Conservation (phyloP, 2,888 invertebrate genomes). For the Pristionchus japonicus region DNA sequence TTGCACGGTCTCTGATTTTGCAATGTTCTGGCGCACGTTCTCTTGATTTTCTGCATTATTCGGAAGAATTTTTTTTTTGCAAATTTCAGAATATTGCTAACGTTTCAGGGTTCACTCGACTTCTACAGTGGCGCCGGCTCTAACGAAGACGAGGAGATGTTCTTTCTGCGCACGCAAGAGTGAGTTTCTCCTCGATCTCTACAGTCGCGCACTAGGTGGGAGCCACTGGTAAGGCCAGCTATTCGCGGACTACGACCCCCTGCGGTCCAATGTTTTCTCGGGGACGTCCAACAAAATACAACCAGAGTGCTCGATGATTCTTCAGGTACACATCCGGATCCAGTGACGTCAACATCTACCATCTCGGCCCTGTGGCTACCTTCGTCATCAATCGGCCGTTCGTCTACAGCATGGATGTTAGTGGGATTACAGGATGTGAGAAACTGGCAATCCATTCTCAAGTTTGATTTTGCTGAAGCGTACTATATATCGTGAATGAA, state of each 20-base stretch:
- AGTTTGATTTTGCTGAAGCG: too few relatives aligned
- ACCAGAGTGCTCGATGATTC: not conserved
- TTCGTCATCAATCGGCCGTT: not conserved
- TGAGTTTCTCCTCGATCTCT: not conserved
- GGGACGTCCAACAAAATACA: not conserved
- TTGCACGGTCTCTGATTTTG: not conserved
- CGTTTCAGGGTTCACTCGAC: not conserved
- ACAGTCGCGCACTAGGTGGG: not conserved
- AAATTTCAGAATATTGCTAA: too few relatives aligned
- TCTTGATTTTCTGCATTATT: not conserved
- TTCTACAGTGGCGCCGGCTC: not conserved
- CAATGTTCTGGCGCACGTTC: not conserved
- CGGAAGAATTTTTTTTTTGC: not conserved
- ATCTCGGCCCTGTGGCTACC: not conserved
- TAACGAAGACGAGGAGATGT: not conserved
- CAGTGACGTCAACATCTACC: not conserved
- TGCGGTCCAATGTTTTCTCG: too few relatives aligned
- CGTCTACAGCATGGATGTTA: not conserved
- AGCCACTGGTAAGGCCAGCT: too few relatives aligned
- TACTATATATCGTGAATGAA: too few relatives aligned
- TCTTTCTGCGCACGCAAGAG: not conserved
- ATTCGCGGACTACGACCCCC: too few relatives aligned
- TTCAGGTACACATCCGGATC: not conserved
- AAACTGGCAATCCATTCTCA: too few relatives aligned
- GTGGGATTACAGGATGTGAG: not conserved